Evolutionary conservation across 92 coral and sea anemone species (phyloP), one percentile per base, ranked within the genome.

Genomic region (Epizoanthus stellaris): DNA sequence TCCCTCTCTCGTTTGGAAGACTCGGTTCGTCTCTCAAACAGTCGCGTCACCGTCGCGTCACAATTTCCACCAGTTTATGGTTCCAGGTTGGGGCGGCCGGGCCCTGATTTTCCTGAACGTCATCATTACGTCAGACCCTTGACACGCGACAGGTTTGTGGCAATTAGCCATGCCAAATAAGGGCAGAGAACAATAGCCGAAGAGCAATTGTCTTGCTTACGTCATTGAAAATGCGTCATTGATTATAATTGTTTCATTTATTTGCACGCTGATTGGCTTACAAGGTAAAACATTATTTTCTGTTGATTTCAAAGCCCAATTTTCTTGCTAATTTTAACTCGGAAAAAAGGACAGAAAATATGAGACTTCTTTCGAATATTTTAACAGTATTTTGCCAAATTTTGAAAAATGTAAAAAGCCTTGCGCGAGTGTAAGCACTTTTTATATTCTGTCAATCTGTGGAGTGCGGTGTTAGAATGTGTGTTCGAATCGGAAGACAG

Each of bases 41-140:
- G 89, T 69, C 95, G 95, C 98, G 95, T 92, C 95, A 94, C 98
- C 91, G 89, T 75, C 88, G 98, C 98, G 98, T 94, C 98, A 94
- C 98, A 93, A 72, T 87, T 88, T 82, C 66, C 68, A 61, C 93
- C 80, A 80, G 87, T 88, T 88, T 80, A 90, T 95, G 95, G 93
- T n/a, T n/a, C n/a, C n/a, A n/a, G n/a, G n/a, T 86, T 84, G 81
- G 92, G 75, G 86, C 77, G 54, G 68, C 95, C 98, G 95, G 77
- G 94, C 80, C 70, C 81, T 67, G 75, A 73, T 77, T 87, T 70
- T 82, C 60, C 74, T 62, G 86, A 94, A 92, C 96, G 92, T 96
- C 98, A 94, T 91, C 93, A 69, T 92, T 90, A 94, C 98, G 95
- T 96, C 98, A 92, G 84, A 77, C 80, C 88, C 90, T 85, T 86